phyloP scores from a whole-genome alignment of 2,888 invertebrate genomes.

The Papilio elwesi region DNA sequence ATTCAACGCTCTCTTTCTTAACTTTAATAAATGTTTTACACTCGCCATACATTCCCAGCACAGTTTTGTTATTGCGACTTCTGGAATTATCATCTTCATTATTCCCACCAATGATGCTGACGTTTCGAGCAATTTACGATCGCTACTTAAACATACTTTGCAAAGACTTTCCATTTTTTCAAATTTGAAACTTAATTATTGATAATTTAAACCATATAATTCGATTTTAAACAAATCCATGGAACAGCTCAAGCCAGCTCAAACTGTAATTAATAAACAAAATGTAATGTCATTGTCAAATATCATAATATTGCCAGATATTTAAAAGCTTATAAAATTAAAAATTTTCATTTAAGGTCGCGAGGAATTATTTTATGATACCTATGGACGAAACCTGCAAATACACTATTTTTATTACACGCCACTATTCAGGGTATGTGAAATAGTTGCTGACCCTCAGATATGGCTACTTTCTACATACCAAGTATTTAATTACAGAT shows the following conservation, averaged over 20 bases:
- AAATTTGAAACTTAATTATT: background rate
- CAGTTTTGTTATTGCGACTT: constrained; percentile 20
- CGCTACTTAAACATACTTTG: constrained; percentile 28
- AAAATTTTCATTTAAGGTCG: too few species aligned
- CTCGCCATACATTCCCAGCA: constrained; percentile 23
- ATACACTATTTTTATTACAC: too few species aligned
- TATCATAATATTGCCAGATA: background rate
- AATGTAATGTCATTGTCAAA: background rate
- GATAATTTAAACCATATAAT: too few species aligned
- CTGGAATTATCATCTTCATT: constrained; percentile 24
- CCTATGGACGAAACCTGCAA: too few species aligned
- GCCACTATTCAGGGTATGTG: too few species aligned
- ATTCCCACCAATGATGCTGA: background rate
- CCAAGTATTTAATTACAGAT: too few species aligned
- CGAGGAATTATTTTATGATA: too few species aligned
- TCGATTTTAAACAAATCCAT: background rate
- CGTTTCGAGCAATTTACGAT: constrained; percentile 9
- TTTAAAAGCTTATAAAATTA: background rate
- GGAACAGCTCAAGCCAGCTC: too few species aligned
- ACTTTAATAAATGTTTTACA: constrained; percentile 21
- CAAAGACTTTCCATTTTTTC: constrained; percentile 30
- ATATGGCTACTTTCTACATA: too few species aligned
- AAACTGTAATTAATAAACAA: too few species aligned
- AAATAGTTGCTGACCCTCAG: too few species aligned
- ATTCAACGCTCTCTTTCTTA: constrained; percentile 20